Evolutionary conservation across 2,113 vertebrate genomes (phyloP).

Genomic region (Gasterosteus aculeatus): DNA sequence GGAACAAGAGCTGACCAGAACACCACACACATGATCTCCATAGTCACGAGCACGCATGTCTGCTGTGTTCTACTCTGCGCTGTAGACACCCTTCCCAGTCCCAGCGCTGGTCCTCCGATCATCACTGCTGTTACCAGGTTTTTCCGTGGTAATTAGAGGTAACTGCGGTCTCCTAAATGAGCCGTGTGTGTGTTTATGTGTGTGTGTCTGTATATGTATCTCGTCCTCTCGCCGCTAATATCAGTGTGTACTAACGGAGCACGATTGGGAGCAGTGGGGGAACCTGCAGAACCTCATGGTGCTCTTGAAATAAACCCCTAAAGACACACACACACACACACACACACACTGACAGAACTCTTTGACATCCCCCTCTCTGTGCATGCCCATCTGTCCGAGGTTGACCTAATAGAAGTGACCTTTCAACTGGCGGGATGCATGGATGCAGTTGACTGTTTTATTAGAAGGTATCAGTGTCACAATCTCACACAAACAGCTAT

Average conservation of each 20-base stretch:
- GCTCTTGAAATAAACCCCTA: constrained; percentile 19
- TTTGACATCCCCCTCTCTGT: constrained; percentile 29
- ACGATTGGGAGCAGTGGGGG: neutral
- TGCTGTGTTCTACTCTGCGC: neutral
- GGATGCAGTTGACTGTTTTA: constrained; percentile 73
- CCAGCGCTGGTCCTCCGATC: neutral
- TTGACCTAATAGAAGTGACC: constrained; percentile 76
- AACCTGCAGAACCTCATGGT: neutral
- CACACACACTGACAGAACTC: neutral
- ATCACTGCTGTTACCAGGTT: constrained; percentile 23
- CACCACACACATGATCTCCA: neutral
- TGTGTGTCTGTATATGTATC: neutral
- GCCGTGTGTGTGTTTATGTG: neutral
- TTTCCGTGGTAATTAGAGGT: constrained; percentile 15
- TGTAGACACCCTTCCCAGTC: neutral
- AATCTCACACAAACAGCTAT: constrained; percentile 76
- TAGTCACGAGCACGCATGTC: neutral
- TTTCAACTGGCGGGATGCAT: constrained; percentile 65
- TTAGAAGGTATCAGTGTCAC: constrained; percentile 73
- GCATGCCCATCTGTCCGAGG: constrained; percentile 69
- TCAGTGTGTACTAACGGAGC: neutral
- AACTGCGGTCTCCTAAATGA: constrained; percentile 42
- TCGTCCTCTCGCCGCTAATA: constrained; percentile 29
- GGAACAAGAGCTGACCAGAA: constrained; percentile 20
- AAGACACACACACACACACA: neutral